Conservation (phyloP, 2,797 vertebrate species). For the Lepidocolaptes lacrymiger region DNA sequence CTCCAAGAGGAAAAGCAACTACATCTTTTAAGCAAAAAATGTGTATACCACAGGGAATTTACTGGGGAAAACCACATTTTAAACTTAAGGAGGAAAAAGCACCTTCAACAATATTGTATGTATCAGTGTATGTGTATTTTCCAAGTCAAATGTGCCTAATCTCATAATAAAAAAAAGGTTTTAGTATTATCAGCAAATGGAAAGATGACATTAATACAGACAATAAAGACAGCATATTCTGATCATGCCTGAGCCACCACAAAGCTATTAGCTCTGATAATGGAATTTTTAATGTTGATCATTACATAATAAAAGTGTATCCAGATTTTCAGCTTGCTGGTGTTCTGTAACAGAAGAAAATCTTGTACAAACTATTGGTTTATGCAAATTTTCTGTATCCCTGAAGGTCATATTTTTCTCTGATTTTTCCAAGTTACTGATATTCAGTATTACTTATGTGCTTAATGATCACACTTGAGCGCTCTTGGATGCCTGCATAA, state of each 20-base stretch:
- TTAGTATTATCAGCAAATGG: not conserved
- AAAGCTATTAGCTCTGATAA: not conserved
- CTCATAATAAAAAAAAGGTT: not conserved
- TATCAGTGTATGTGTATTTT: not conserved
- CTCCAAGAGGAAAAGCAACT: not conserved
- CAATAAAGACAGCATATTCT: not conserved
- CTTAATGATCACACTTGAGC: not conserved
- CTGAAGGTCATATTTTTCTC: not conserved
- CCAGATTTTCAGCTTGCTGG: not conserved
- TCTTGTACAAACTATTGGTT: not conserved
- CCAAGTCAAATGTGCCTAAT: constrained; percentile 16
- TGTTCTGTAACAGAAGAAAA: not conserved
- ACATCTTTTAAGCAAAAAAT: not conserved
- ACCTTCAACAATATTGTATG: not conserved
- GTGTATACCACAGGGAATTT: not conserved
- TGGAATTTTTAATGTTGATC: not conserved
- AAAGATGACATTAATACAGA: not conserved
- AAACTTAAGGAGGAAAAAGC: not conserved
- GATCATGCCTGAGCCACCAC: not conserved
- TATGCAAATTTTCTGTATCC: not conserved
- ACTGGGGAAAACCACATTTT: not conserved
- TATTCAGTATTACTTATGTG: not conserved
- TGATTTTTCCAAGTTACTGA: not conserved
- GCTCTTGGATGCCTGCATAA: not conserved
- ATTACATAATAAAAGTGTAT: not conserved